Percentiles rank a stretch among this genome's conserved stretches.
These are phyloP conservation scores for Batillaria attramentaria DNA, from an alignment of 1,140 invertebrate species.

Conservation along the genomic window DNA sequence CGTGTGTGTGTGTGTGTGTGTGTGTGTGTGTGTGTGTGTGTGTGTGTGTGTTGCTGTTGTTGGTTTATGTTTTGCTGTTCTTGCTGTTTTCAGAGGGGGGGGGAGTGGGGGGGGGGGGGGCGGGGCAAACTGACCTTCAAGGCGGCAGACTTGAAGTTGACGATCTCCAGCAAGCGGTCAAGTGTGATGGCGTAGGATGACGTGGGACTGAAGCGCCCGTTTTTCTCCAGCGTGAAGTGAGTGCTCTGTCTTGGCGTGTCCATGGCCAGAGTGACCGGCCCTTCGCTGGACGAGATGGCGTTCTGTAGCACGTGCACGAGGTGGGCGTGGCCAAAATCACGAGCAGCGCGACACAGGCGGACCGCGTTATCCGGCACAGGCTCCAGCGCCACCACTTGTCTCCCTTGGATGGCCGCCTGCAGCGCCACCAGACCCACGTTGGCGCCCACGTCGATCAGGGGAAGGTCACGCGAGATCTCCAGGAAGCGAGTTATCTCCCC, in stretches of 20 bases:
- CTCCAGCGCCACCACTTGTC: slow-evolving; percentile 39
- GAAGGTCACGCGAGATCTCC: neutral
- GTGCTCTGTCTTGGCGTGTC: neutral
- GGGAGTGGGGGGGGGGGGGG: neutral
- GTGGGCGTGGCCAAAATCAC: neutral
- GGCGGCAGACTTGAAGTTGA: neutral
- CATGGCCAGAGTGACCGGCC: neutral
- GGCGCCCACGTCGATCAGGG: slow-evolving; percentile 43
- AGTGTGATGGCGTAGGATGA: slow-evolving; percentile 4
- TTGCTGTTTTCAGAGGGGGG: neutral
- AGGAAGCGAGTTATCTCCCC: slow-evolving; percentile 2
- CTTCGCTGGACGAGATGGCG: neutral
- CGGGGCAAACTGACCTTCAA: slow-evolving; percentile 7
- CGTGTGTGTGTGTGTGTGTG: too few species aligned
- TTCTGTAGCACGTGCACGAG: slow-evolving; percentile 10
- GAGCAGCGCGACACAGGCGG: slow-evolving; percentile 40
- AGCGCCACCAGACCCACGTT: slow-evolving; percentile 42
- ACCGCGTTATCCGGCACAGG: slow-evolving; percentile 35
- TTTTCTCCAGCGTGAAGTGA: neutral
- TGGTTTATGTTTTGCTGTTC: too few species aligned
- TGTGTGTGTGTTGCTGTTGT: too few species aligned
- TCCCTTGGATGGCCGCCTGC: slow-evolving; percentile 36
- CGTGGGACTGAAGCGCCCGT: neutral
- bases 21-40: too few species aligned
- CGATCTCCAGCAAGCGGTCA: slow-evolving; percentile 9